Evolutionary conservation across 2,113 vertebrate species (phyloP).

Genomic region (Chaetodon auriga): DNA sequence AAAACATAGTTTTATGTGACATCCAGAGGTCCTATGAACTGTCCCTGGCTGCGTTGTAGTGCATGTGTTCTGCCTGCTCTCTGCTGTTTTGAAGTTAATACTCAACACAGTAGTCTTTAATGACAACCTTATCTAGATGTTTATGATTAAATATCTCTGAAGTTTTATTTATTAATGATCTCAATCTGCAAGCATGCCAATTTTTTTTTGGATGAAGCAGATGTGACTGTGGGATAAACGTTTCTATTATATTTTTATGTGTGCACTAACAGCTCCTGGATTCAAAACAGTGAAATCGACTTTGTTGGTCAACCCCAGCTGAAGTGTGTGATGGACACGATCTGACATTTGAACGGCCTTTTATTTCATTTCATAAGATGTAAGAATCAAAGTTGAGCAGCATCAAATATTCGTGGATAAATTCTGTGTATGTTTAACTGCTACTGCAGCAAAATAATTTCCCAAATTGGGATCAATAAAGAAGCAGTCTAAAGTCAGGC

Average conservation of each 20-base stretch:
- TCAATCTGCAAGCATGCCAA: background rate
- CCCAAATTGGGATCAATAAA: too few species aligned
- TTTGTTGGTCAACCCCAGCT: background rate
- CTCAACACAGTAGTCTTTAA: slow-evolving; percentile 17
- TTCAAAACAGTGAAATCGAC: background rate
- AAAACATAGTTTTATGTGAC: background rate
- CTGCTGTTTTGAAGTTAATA: slow-evolving; percentile 35
- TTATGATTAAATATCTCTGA: slow-evolving; percentile 33
- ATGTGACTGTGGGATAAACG: background rate
- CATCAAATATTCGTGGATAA: too few species aligned
- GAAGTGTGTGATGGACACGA: too few species aligned
- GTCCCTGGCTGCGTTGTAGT: background rate
- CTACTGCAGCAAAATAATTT: too few species aligned
- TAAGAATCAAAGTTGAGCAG: too few species aligned
- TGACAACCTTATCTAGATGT: slow-evolving; percentile 13
- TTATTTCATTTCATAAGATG: too few species aligned
- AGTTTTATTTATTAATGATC: slow-evolving; percentile 26
- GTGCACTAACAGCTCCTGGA: background rate
- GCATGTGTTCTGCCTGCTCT: slow-evolving; percentile 7
- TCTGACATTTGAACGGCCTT: background rate
- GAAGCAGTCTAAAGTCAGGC: too few species aligned
- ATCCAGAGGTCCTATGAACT: background rate
- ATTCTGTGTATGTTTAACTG: too few species aligned
- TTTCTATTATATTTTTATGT: background rate
- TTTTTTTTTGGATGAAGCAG: background rate